Conservation (phyloP, 2,113 vertebrate genomes). For the Eubucco bourcierii region DNA sequence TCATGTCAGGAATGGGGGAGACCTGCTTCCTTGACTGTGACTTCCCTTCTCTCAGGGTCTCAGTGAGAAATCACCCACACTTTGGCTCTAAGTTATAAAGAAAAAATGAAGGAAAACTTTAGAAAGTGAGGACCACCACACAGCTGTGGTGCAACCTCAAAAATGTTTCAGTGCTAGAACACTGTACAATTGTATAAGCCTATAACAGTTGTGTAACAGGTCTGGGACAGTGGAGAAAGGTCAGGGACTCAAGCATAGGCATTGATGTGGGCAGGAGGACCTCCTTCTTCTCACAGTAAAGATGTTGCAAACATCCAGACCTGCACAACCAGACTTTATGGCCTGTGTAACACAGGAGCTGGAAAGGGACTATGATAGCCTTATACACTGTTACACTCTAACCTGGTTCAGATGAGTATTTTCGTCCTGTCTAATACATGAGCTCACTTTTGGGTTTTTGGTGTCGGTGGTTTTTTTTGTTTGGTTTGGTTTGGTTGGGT, state of each 20-base stretch:
- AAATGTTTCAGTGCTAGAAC: neutral
- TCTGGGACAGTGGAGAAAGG: neutral
- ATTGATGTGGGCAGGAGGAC: neutral
- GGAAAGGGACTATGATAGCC: neutral
- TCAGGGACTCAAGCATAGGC: accelerated
- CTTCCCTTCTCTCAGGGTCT: neutral
- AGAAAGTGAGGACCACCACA: neutral
- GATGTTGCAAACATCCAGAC: neutral
- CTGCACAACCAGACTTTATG: neutral
- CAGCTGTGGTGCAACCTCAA: neutral
- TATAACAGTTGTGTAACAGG: neutral
- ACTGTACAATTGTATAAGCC: too few species aligned
- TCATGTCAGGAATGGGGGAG: neutral
- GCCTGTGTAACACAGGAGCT: neutral
- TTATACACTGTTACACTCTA: neutral
- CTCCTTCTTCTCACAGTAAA: neutral
- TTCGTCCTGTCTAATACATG: neutral
- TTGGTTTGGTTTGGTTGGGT: too few species aligned
- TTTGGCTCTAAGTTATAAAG: neutral
- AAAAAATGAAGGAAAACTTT: neutral
- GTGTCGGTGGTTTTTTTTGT: neutral
- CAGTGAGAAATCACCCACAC: neutral
- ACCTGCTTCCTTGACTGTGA: neutral
- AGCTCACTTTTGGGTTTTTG: neutral
- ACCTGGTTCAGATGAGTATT: neutral